phyloP scores from a whole-genome alignment of 2,888 invertebrate genomes.

The Scaptodrosophila latifasciaeformis region DNA sequence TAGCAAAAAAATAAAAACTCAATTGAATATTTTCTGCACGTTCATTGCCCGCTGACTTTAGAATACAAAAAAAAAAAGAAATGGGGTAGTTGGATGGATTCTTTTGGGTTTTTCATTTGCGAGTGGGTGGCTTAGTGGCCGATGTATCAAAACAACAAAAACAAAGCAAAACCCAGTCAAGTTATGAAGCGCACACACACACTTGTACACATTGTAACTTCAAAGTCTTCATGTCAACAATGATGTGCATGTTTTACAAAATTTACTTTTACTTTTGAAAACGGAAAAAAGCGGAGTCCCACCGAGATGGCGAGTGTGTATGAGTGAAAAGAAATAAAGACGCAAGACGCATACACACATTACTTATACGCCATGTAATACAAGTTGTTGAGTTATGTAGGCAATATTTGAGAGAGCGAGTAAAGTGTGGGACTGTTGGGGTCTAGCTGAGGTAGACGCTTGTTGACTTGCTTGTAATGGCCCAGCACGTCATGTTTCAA shows the following conservation, averaged over 20 bases:
- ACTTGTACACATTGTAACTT: constrained; percentile 25
- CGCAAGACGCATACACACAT: neutral
- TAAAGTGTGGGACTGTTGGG: neutral
- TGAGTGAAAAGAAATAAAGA: too few relatives aligned
- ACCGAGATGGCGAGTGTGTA: too few relatives aligned
- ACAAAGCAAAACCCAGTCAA: constrained; percentile 29
- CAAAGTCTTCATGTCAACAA: constrained; percentile 60
- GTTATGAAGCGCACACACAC: constrained; percentile 35
- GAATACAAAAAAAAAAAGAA: too few relatives aligned
- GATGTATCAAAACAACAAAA: constrained; percentile 8
- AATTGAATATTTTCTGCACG: too few relatives aligned
- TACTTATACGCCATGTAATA: constrained; percentile 47
- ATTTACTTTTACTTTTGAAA: constrained; percentile 43
- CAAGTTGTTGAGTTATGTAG: constrained; percentile 27
- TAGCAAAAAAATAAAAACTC: too few relatives aligned
- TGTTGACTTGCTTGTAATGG: constrained; percentile 39
- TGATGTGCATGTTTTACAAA: constrained; percentile 65
- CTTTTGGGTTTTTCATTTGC: too few relatives aligned
- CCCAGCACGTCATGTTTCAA: constrained; percentile 33
- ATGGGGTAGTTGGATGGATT: too few relatives aligned
- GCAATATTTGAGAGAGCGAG: too few relatives aligned
- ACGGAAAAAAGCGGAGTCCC: neutral
- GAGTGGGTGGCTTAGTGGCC: too few relatives aligned
- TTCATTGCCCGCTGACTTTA: too few relatives aligned
- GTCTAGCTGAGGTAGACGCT: constrained; percentile 11